Conservation (phyloP, 2,888 invertebrate genomes). For the Agrochola lota region DNA sequence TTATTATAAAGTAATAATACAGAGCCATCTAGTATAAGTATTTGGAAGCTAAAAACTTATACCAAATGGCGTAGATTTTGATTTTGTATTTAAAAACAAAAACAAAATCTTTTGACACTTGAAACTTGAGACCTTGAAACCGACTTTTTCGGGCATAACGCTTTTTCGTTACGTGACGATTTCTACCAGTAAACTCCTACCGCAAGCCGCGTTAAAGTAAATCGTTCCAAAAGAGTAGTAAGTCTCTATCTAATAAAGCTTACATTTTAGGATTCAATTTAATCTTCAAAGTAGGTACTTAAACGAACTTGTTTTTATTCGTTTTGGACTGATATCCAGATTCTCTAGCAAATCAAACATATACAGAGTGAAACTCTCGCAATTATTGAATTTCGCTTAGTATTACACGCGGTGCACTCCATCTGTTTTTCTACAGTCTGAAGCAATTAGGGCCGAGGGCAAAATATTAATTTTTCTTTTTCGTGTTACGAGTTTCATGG, state of each 20-base stretch:
- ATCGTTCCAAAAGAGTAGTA: too few relatives aligned
- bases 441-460: conserved; percentile 72
- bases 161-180: too few relatives aligned
- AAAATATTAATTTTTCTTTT: conserved; percentile 70
- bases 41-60: too few relatives aligned
- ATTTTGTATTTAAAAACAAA: too few relatives aligned
- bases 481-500: conserved; percentile 67
- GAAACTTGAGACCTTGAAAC: too few relatives aligned
- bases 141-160: too few relatives aligned
- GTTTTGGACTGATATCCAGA: background rate
- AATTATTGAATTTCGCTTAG: conserved; percentile 63
- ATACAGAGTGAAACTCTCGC: conserved; percentile 42
- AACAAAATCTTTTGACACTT: too few relatives aligned
- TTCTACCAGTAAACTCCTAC: too few relatives aligned
- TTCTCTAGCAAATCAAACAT: conserved; percentile 5
- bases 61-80: too few relatives aligned
- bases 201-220: too few relatives aligned
- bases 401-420: conserved; percentile 55
- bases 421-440: conserved; percentile 61
- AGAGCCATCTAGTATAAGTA: too few relatives aligned
- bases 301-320: background rate
- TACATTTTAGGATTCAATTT: background rate
- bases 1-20: too few relatives aligned
- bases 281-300: background rate
- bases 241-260: background rate